Base-by-base conservation (phyloP, 1,140 invertebrate genomes). In the Homarus americanus region DNA sequence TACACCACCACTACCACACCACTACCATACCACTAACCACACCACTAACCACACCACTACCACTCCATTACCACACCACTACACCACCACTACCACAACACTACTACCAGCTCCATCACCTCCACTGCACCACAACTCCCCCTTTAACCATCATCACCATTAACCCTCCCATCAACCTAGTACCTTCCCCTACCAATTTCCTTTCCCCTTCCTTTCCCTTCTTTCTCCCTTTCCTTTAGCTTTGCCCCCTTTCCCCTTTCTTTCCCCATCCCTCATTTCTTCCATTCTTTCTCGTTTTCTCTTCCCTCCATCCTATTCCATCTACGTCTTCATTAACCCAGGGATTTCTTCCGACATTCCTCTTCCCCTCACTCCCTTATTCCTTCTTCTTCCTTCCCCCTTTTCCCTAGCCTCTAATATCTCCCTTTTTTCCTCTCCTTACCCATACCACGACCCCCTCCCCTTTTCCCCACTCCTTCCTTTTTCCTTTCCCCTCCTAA, bases 1-100 rank as follows among this genome's bases (percentile, higher is more conserved):
- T 41, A 78, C n/a, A n/a, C 75, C 75, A 78, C 38, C 75, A 78
- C 36, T 41, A 78, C n/a, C 40, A 78, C 75, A n/a, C 38, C 38
- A 12, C 34, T 24, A 36, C 53, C 53, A 58, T n/a, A n/a, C 53
- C 5, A 58, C 5, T 17, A 58, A 10, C 53, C 12, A 2, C 12
- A 58, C 15, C 15, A 17, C 53, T 17, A 58, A 58, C 53, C 44
- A 49, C 53, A 58, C 17, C 9, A 58, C 0, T 17, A 41, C 75
- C 40, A 73, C 72, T 4, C 12, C 36, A n/a, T n/a, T n/a, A n/a
- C n/a, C 28, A 32, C 72, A 69, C 72, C n/a, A 73, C 72, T 7
- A 28, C 0, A 36, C 72, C 12, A 73, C 72, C 72, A 41, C 75
- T 20, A 41, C 38, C 0, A 78, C 38, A 12, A 78, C 75, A 78